A percentile compares a stretch with the other conserved stretches of the same genome.
Conservation (phyloP, 1,140 invertebrate species). For the Brachionus asplanchnoidis region DNA sequence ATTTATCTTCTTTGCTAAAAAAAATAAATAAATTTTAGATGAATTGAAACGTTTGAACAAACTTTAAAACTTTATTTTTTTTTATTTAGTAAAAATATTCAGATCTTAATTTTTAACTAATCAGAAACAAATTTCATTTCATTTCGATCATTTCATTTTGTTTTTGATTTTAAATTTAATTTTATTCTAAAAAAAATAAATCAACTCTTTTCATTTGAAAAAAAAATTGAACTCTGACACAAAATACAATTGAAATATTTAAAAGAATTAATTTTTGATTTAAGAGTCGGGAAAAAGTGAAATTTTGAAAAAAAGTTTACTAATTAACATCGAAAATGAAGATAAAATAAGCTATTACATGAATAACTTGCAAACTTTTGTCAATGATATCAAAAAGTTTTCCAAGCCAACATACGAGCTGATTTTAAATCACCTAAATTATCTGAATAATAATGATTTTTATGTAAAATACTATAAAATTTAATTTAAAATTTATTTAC, state of each 20-base stretch:
- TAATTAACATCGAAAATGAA: background rate
- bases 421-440: slow-evolving; percentile 1
- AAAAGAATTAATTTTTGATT: background rate
- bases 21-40: too few species aligned
- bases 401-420: background rate
- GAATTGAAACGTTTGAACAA: too few species aligned
- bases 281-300: background rate
- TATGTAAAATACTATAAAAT: background rate
- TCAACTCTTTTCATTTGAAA: background rate
- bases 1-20: too few species aligned
- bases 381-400: background rate
- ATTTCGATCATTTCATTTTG: too few species aligned
- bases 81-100: too few species aligned
- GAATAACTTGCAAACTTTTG: background rate
- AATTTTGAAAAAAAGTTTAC: background rate
- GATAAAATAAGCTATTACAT: background rate
- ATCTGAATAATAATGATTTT: background rate
- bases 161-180: too few species aligned
- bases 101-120: too few species aligned
- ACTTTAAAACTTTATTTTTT: too few species aligned
- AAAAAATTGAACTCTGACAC: background rate
- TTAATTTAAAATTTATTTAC: background rate
- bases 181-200: too few species aligned
- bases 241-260: background rate
- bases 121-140: too few species aligned